phyloP scores from a whole-genome alignment of 2,888 invertebrate species.

The Epirrhoe alternata region DNA sequence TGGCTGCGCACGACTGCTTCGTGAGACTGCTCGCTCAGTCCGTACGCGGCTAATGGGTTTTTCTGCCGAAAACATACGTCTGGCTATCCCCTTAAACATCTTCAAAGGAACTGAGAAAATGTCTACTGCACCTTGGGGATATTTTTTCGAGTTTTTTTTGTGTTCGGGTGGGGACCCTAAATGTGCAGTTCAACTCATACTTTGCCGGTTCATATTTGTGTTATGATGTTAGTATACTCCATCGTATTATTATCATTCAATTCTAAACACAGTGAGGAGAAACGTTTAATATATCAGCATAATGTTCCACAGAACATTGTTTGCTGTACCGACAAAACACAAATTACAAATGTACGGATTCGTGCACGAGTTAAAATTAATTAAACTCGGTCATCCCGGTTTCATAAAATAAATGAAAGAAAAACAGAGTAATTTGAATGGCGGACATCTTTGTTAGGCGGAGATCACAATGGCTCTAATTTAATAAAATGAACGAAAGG shows the following conservation, averaged over 20 bases:
- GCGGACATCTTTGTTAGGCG: slow-evolving; percentile 18
- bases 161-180: no score
- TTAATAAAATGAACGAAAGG: slow-evolving; percentile 28
- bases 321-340: slow-evolving; percentile 5
- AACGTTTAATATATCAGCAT: neutral
- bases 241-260: neutral
- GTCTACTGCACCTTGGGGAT: no score
- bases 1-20: no score
- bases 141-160: no score
- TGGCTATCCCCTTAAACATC: no score
- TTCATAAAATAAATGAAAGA: slow-evolving; percentile 18
- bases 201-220: no score
- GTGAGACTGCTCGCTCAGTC: no score
- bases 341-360: slow-evolving; percentile 6
- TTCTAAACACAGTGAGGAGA: neutral
- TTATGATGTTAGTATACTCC: no score
- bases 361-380: slow-evolving; percentile 9
- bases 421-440: slow-evolving; percentile 23
- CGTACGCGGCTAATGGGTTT: no score
- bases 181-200: no score
- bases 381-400: slow-evolving; percentile 7
- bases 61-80: no score
- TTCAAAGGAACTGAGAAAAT: no score
- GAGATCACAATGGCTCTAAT: slow-evolving; percentile 34
- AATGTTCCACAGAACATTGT: neutral